Base-by-base conservation (phyloP, 2,888 invertebrate species). In the Sarcophaga rosellei region DNA sequence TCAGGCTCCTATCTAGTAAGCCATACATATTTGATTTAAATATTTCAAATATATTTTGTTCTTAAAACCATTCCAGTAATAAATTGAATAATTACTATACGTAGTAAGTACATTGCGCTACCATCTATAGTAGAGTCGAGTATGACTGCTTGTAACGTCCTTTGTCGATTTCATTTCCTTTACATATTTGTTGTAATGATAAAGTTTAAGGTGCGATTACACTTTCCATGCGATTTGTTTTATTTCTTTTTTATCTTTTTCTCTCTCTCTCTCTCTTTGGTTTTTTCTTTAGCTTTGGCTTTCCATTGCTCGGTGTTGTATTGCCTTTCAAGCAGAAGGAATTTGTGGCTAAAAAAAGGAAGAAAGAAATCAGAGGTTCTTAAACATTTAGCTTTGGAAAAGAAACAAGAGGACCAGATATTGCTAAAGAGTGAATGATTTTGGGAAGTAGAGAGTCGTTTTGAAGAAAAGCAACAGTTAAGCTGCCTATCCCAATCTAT, bases 221-320 rank as follows among this genome's bases (percentile, higher is more conserved):
- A 88, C 85, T 89, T 89, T 89, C 89, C 88, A 77, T 88, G 88
- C 88, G 87, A 89, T 89, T 89, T 89, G 87, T 88, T 89, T 89
- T 88, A 87, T 75, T 88, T 81, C 81, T 78, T 87, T 83, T 83
- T 72, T 45, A 69, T 21, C 59, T 63, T 44, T 45, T 74, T 77
- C 59, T 81, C n/a, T n/a, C n/a, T n/a, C n/a, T n/a, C 69, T 78
- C 77, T 74, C 20, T 10, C 4, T 15, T 5, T 62, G 44, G 72
- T 35, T 68, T 15, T 82, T 76, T 81, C 59, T 20, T 45, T 35
- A 35, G 20, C 75, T 53, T 53, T 35, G 35, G 35, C 35, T 35
- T 35, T 35, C 35, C 53, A 15, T 53, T 53, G 53, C 53, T 53
- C 17, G 12, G 53, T 12, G 53, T 53, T 53, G 53, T 53, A 83